Evolutionary conservation across 2,797 vertebrate genomes (phyloP).

Genomic region (Corythornis leucogaster): DNA sequence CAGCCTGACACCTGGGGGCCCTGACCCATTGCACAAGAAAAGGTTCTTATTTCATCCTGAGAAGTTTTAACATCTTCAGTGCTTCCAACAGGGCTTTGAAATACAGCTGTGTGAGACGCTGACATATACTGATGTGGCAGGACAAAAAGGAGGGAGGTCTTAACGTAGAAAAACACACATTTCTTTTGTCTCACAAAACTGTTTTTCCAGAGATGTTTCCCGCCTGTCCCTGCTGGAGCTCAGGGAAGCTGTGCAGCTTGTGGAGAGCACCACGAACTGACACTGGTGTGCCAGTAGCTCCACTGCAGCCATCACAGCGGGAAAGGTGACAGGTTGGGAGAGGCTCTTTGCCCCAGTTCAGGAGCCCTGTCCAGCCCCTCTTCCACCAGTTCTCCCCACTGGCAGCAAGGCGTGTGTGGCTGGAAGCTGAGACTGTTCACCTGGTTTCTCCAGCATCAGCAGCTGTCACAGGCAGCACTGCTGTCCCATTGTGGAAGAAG

Average conservation of each 20-base stretch:
- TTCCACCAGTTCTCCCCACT: neutral
- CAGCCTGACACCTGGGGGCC: neutral
- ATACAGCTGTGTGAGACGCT: neutral
- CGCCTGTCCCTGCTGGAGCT: neutral
- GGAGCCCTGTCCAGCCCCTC: neutral
- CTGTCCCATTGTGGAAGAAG: neutral
- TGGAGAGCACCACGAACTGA: neutral
- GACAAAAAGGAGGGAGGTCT: neutral
- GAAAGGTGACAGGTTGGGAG: neutral
- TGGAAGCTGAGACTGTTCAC: neutral
- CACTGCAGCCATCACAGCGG: neutral
- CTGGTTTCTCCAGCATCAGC: neutral
- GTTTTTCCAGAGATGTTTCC: neutral
- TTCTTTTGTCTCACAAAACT: neutral
- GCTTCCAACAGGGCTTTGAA: constrained; percentile 11
- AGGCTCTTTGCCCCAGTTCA: neutral
- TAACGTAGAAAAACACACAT: neutral
- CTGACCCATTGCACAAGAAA: neutral
- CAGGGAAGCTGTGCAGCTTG: neutral
- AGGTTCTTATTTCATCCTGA: neutral
- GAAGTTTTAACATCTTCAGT: neutral
- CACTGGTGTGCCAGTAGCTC: rapidly evolving
- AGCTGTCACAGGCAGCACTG: neutral
- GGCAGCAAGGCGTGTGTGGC: neutral
- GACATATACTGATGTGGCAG: neutral